Evolutionary conservation across 2,113 vertebrate species (phyloP), one percentile per base, ranked within the genome.

Genomic region (Speoplatyrhinus poulsoni): DNA sequence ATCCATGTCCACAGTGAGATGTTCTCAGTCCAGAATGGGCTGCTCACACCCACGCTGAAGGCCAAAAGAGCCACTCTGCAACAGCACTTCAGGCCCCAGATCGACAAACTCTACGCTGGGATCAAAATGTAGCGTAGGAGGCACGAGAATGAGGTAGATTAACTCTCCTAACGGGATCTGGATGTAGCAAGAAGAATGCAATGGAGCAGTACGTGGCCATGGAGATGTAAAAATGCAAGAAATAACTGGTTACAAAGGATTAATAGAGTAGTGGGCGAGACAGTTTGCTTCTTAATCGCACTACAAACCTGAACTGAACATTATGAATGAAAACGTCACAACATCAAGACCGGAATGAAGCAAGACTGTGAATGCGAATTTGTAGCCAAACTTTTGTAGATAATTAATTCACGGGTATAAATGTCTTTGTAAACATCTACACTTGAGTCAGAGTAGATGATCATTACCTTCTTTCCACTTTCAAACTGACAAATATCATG

Each of bases 21-120:
- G 89, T 98, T 99, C 92, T 94, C 95, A 4, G 12, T 98, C 13
- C 90, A 96, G 81, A 98, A 96, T 0, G 94, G 95, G 61, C 90
- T 99, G 15, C 92, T 99, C 77, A 99, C 97, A 10, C 97, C 97
- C 16, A 99, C 97, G 0, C 82, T 99, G 91, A 98, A 98, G 85
- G 91, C 96, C 0, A 99, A 96, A 87, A 93, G 97, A 87, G 89
- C 92, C 0, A 95, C 97, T 46, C 82, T 98, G 36, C 88, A 89
- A 17, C 94, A 91, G 46, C 82, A 83, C 76, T 99, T 99, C 89
- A 87, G 90, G 77, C 71, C 93, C 10, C 93, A 97, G 83, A 95
- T 98, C 58, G 89, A 95, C 8, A 91, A 95, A 86, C 92, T 99
- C 11, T 99, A 98, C 74, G 81, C 94, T 26, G 93, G 91, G 63